Conservation (phyloP, 2,113 vertebrate species). For the Centropus unirufus region DNA sequence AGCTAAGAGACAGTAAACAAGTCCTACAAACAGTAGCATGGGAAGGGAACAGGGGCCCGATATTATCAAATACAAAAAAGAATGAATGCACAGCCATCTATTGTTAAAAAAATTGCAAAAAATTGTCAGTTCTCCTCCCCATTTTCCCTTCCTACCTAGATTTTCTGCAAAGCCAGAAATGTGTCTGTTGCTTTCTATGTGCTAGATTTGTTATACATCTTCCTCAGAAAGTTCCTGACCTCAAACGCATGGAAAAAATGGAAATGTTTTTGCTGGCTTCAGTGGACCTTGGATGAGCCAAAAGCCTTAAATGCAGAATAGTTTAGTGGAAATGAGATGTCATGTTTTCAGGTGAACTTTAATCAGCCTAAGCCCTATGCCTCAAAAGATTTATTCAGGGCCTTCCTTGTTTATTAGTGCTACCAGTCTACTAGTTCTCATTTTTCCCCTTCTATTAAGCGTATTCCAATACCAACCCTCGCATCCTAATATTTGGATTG, state of each 20-base stretch:
- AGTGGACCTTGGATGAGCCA: slow-evolving; percentile 15
- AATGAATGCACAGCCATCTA: not conserved
- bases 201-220: not conserved
- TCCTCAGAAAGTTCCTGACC: slow-evolving; percentile 56
- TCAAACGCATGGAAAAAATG: slow-evolving; percentile 30
- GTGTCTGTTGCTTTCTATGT: not conserved
- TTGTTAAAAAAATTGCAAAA: not conserved
- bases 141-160: not conserved
- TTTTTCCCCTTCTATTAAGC: not conserved
- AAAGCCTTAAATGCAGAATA: slow-evolving; percentile 6
- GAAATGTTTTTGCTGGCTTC: slow-evolving; percentile 65
- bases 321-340: slow-evolving; percentile 45
- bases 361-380: not conserved
- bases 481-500: not conserved
- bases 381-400: slow-evolving; percentile 45
- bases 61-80: not conserved
- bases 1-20: not conserved
- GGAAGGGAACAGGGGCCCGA: not conserved
- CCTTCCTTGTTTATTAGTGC: slow-evolving; percentile 35
- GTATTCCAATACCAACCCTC: not conserved
- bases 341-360: slow-evolving; percentile 20
- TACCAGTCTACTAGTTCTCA: not conserved
- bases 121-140: not conserved
- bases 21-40: not conserved
- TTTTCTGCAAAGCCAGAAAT: not conserved